A percentile compares a stretch with the other conserved stretches of the same genome.
phyloP scores from a whole-genome alignment of 2,797 vertebrate species.

The Huso huso region DNA sequence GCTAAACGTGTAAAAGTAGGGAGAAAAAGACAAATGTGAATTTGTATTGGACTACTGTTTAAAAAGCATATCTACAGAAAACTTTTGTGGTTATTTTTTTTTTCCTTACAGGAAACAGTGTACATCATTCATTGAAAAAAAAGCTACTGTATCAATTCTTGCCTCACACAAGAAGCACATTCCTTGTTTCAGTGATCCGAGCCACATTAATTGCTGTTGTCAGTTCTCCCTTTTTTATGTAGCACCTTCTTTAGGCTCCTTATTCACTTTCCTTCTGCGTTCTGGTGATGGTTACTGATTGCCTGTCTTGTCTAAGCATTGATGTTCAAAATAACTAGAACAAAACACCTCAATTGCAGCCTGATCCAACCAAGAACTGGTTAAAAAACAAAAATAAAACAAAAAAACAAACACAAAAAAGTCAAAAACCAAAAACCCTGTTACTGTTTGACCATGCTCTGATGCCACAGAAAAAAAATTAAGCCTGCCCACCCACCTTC shows the following conservation, averaged over 20 bases:
- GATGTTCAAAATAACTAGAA: constrained; percentile 57
- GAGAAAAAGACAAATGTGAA: background rate
- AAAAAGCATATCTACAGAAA: background rate
- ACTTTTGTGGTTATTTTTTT: background rate
- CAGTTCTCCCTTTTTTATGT: constrained; percentile 45
- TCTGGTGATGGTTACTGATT: constrained; percentile 97
- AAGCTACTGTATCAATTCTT: no score
- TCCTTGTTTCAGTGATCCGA: constrained; percentile 44
- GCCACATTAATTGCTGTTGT: constrained; percentile 47
- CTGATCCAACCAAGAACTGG: constrained; percentile 83
- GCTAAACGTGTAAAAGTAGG: background rate
- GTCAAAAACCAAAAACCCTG: constrained; percentile 33
- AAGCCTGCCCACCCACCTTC: constrained; percentile 40
- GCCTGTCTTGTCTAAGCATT: constrained; percentile 97
- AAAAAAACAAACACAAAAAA: constrained; percentile 20
- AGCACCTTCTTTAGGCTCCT: constrained; percentile 56
- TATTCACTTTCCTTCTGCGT: constrained; percentile 55
- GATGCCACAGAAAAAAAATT: constrained; percentile 39
- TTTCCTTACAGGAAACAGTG: constrained; percentile 12
- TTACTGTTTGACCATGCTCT: constrained; percentile 48
- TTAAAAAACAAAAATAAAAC: constrained; percentile 24
- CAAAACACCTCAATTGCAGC: constrained; percentile 96
- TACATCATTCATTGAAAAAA: background rate
- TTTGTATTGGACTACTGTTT: background rate
- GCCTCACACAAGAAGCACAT: constrained; percentile 6